These are phyloP conservation scores for Erpobdella octoculata DNA, from an alignment of 2,888 invertebrate genomes.

Conservation along the genomic window DNA sequence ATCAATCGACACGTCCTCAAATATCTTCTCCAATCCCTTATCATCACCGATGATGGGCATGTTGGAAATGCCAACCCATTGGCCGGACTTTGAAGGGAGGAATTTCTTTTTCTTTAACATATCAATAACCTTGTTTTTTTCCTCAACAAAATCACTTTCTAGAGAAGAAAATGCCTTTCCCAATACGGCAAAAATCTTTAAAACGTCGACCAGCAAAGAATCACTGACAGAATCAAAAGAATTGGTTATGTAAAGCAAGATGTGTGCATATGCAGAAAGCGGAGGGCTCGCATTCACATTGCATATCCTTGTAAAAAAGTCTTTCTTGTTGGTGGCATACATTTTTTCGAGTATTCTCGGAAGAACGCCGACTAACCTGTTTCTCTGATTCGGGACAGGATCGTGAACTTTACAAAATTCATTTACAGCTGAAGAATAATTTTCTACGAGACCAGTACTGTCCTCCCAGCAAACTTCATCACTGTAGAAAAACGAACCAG, in stretches of 20 bases:
- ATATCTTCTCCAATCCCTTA: constrained; percentile 31
- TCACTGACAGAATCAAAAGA: neutral
- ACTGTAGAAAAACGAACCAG: constrained; percentile 22
- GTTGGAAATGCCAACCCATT: constrained; percentile 43
- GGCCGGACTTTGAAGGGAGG: constrained; percentile 41
- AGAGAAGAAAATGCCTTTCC: neutral
- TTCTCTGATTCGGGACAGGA: no score
- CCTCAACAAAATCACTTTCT: neutral
- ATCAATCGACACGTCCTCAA: constrained; percentile 27
- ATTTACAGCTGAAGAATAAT: constrained; percentile 36
- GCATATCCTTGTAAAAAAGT: constrained; percentile 9
- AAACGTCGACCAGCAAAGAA: neutral
- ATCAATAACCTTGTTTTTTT: neutral
- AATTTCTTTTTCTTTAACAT: constrained; percentile 32
- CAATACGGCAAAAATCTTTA: neutral
- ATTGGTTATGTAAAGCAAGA: constrained; percentile 6
- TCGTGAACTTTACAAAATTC: constrained; percentile 36
- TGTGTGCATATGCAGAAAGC: neutral
- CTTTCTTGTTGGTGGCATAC: neutral
- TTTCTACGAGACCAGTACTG: constrained; percentile 43
- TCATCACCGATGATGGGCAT: constrained; percentile 46
- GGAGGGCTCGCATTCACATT: neutral
- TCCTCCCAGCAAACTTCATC: constrained; percentile 47
- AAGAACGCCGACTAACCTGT: neutral
- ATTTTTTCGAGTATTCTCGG: neutral